Conservation (phyloP, 2,888 invertebrate species). For the Callyntrura sp. region DNA sequence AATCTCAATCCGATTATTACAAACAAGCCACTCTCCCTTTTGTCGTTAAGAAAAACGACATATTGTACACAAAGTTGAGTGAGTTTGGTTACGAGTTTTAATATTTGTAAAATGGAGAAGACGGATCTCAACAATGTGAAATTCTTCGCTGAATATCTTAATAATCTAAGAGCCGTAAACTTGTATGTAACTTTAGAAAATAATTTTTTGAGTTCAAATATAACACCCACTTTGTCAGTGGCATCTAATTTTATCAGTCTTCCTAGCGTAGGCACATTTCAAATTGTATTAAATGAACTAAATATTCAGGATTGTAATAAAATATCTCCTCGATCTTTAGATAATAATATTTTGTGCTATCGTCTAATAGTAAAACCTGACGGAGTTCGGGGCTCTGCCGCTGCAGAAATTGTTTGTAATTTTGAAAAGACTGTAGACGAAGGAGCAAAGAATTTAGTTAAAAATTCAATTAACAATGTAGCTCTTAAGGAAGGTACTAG, state of each 20-base stretch:
- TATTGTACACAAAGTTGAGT: slow-evolving; percentile 89
- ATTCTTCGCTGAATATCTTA: slow-evolving; percentile 81
- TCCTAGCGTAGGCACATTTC: slow-evolving; percentile 64
- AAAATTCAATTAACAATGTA: slow-evolving; percentile 78
- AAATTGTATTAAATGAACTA: slow-evolving; percentile 65
- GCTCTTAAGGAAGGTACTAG: slow-evolving; percentile 74
- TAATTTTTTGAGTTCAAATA: slow-evolving; percentile 1
- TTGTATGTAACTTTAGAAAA: slow-evolving; percentile 72
- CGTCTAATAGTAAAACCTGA: slow-evolving; percentile 86
- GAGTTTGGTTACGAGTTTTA: slow-evolving; percentile 87
- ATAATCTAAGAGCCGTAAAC: slow-evolving; percentile 82
- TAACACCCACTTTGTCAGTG: slow-evolving; percentile 44
- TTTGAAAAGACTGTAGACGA: slow-evolving; percentile 72
- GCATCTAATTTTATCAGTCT: slow-evolving; percentile 63
- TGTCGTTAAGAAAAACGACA: slow-evolving; percentile 91
- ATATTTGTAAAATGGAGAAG: slow-evolving; percentile 39
- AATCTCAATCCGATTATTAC: slow-evolving; percentile 93
- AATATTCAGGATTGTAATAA: slow-evolving; percentile 65
- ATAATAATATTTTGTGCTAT: slow-evolving; percentile 84
- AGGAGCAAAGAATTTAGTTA: slow-evolving; percentile 72
- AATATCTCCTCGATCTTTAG: slow-evolving; percentile 63
- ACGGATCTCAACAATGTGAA: slow-evolving; percentile 60
- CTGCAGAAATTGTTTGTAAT: slow-evolving; percentile 82
- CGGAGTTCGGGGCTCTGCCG: slow-evolving; percentile 85
- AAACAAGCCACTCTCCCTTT: slow-evolving; percentile 93